Evolutionary conservation across 2,113 vertebrate genomes (phyloP).

Genomic region (Leptocoma aspasia): DNA sequence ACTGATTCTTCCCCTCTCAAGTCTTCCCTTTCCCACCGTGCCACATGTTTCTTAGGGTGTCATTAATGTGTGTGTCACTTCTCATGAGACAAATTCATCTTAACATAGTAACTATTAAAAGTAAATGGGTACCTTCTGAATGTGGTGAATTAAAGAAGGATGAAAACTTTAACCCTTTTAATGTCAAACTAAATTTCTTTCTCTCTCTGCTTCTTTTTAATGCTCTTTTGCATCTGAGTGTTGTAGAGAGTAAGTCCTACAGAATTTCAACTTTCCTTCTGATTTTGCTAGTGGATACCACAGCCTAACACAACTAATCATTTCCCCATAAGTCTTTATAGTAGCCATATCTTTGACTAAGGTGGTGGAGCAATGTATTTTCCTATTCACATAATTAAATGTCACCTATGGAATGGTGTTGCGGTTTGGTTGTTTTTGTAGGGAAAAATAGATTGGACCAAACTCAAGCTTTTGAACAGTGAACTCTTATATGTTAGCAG

Average conservation of each 20-base stretch:
- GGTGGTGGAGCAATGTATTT: neutral
- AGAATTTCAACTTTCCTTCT: neutral
- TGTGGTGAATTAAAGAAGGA: constrained; percentile 30
- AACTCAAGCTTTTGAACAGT: neutral
- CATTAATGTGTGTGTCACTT: constrained; percentile 50
- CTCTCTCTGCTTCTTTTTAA: constrained; percentile 31
- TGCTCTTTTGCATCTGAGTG: constrained; percentile 8
- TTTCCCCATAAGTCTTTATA: neutral
- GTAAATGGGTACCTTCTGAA: neutral
- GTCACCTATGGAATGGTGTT: neutral
- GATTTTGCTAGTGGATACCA: neutral
- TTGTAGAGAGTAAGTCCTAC: constrained; percentile 10
- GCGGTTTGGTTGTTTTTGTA: neutral
- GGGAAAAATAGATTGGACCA: neutral
- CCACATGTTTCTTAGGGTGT: constrained; percentile 48
- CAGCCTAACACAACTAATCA: neutral
- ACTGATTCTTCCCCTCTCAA: constrained; percentile 17
- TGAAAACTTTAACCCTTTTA: constrained; percentile 9
- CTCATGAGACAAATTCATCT: constrained; percentile 43
- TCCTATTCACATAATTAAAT: neutral
- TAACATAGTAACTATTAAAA: constrained; percentile 16
- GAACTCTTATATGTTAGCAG: neutral
- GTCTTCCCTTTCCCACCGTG: constrained; percentile 48
- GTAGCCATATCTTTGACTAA: neutral
- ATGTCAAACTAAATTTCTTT: constrained; percentile 24